phyloP scores from a whole-genome alignment of 2,113 vertebrate genomes.

The Pogona vitticeps region DNA sequence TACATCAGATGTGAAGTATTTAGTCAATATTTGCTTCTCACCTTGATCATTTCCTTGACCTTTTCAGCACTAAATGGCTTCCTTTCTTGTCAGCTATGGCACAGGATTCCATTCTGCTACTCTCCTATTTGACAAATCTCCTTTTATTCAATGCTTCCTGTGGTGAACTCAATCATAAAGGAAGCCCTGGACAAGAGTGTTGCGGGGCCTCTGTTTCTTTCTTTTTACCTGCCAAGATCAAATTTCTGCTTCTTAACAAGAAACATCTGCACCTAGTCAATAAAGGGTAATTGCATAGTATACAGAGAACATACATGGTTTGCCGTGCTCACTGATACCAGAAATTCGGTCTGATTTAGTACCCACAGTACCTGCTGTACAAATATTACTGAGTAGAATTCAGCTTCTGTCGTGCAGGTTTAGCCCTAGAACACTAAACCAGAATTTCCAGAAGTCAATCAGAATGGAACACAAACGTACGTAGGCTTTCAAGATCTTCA shows the following conservation, averaged over 20 bases:
- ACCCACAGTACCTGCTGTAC: not conserved
- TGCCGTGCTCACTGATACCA: not conserved
- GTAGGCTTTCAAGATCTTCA: too few species aligned
- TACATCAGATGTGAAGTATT: conserved; percentile 18
- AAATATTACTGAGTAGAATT: not conserved
- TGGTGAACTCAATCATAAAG: conserved; percentile 17
- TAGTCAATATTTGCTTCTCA: conserved; percentile 42
- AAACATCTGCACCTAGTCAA: not conserved
- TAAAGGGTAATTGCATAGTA: not conserved
- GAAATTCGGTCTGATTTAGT: not conserved
- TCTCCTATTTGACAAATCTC: not conserved
- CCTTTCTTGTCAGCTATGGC: not conserved
- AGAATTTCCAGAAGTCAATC: too few species aligned
- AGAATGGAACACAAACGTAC: too few species aligned
- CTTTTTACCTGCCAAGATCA: conserved; percentile 3
- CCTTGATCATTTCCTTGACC: not conserved
- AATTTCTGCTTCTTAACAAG: not conserved
- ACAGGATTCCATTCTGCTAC: not conserved
- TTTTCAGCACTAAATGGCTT: conserved; percentile 22
- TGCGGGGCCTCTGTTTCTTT: not conserved
- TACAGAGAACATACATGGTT: not conserved
- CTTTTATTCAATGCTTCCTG: conserved; percentile 3
- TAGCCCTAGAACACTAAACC: too few species aligned
- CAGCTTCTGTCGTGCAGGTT: not conserved
- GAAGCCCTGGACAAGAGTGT: not conserved